phyloP scores from a whole-genome alignment of 1,140 invertebrate species.

The Drosophila gunungcola region DNA sequence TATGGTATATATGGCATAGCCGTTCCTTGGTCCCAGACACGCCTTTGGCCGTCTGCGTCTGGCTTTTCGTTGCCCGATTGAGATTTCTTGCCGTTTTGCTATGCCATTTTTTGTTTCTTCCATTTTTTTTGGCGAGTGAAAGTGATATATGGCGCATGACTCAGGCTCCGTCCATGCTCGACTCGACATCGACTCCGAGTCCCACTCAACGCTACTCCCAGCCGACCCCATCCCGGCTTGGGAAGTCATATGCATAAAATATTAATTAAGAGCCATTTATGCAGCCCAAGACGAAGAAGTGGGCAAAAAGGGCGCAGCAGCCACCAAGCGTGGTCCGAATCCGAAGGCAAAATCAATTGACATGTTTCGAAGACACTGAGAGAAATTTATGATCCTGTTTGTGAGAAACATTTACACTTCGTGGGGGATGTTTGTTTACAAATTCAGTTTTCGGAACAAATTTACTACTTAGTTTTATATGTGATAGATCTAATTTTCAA shows the following conservation, averaged over 20 bases:
- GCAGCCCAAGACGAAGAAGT: constrained; percentile 56
- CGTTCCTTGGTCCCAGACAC: constrained; percentile 61
- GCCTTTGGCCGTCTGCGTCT: constrained; percentile 57
- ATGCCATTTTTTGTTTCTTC: constrained; percentile 33
- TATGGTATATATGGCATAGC: constrained; percentile 8
- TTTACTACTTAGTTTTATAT: too few relatives aligned
- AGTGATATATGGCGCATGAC: constrained; percentile 79
- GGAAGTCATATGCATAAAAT: constrained; percentile 76
- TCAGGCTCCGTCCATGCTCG: constrained; percentile 54
- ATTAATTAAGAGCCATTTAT: constrained; percentile 78
- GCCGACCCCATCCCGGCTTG: constrained; percentile 37
- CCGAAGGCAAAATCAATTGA: constrained; percentile 68
- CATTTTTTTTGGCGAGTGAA: constrained; percentile 70
- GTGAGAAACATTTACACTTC: too few relatives aligned
- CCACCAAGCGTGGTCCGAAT: constrained; percentile 36
- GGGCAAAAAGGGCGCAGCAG: constrained; percentile 71
- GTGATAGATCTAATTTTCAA: too few relatives aligned
- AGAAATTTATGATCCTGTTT: constrained; percentile 14
- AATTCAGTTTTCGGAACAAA: too few relatives aligned
- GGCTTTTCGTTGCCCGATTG: constrained; percentile 57
- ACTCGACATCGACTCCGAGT: neutral
- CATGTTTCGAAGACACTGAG: constrained; percentile 29
- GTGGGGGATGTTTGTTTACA: too few relatives aligned
- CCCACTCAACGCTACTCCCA: constrained; percentile 9
- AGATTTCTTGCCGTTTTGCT: constrained; percentile 67